Evolutionary conservation across 2,113 vertebrate genomes (phyloP).

Genomic region (Podiceps cristatus): DNA sequence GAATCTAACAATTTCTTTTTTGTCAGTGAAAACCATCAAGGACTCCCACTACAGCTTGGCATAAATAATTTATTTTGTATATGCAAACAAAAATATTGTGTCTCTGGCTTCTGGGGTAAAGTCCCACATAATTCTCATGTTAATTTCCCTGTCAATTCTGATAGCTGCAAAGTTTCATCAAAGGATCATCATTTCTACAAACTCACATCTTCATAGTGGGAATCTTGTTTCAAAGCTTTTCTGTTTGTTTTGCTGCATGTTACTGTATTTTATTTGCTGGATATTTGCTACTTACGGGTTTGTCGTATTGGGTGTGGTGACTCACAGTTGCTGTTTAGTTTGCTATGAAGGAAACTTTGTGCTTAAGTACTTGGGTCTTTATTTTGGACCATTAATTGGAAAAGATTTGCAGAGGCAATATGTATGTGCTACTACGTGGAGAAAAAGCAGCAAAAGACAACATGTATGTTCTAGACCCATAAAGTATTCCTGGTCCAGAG

Average conservation of each 20-base stretch:
- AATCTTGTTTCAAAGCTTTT: neutral
- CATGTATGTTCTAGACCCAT: conserved; percentile 18
- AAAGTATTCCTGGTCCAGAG: neutral
- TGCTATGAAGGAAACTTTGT: neutral
- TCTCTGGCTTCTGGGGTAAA: neutral
- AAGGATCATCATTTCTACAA: neutral
- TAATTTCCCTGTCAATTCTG: neutral
- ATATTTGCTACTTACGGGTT: neutral
- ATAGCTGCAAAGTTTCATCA: neutral
- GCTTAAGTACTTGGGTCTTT: conserved; percentile 16
- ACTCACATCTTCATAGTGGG: neutral
- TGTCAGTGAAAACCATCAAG: neutral
- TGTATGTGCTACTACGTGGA: conserved; percentile 18
- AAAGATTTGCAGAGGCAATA: conserved; percentile 31
- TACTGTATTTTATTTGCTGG: neutral
- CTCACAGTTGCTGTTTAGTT: neutral
- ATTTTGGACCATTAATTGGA: conserved; percentile 40
- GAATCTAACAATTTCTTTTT: neutral
- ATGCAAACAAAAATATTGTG: neutral
- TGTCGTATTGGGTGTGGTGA: neutral
- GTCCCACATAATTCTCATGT: neutral
- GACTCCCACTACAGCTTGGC: neutral
- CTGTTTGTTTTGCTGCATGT: neutral
- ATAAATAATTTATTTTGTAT: neutral
- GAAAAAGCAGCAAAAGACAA: conserved; percentile 25